Evolutionary conservation across 1,140 invertebrate species (phyloP).

Genomic region (Orius insidiosus): DNA sequence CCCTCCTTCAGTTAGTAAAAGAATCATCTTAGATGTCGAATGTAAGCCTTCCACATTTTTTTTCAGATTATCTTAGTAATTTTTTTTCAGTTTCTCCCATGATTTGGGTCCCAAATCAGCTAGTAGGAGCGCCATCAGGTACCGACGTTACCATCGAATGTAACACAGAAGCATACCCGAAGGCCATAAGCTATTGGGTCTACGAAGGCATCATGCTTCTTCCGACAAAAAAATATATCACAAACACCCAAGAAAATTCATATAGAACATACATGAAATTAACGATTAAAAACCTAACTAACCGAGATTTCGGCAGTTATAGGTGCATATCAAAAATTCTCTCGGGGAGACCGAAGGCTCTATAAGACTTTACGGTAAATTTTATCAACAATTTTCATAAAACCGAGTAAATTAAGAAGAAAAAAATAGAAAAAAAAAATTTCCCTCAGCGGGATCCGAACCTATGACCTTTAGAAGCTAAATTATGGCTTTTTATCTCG

Average conservation of each 20-base stretch:
- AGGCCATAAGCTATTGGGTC: constrained; percentile 83
- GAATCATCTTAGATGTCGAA: constrained; percentile 23
- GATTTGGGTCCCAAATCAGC: constrained; percentile 81
- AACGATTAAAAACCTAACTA: constrained; percentile 58
- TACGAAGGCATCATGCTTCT: constrained; percentile 69
- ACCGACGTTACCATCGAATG: constrained; percentile 85
- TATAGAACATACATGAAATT: constrained; percentile 73
- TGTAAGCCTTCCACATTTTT: constrained; percentile 17
- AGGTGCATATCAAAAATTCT: constrained; percentile 81
- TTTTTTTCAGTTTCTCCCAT: constrained; percentile 78
- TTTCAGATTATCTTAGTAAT: no score
- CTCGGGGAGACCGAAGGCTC: constrained; percentile 84
- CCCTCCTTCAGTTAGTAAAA: constrained; percentile 72
- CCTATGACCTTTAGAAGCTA: no score
- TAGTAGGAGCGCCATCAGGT: constrained; percentile 71
- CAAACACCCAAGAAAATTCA: constrained; percentile 58
- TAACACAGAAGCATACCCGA: constrained; percentile 80
- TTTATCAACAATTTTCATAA: background rate
- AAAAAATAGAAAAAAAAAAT: no score
- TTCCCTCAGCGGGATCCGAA: no score
- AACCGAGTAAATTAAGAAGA: no score
- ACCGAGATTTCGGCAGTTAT: constrained; percentile 66
- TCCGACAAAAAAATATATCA: constrained; percentile 62
- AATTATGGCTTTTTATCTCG: no score
- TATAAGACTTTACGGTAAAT: constrained; percentile 76